phyloP scores from a whole-genome alignment of 2,888 invertebrate species.

The Metalampra italica region DNA sequence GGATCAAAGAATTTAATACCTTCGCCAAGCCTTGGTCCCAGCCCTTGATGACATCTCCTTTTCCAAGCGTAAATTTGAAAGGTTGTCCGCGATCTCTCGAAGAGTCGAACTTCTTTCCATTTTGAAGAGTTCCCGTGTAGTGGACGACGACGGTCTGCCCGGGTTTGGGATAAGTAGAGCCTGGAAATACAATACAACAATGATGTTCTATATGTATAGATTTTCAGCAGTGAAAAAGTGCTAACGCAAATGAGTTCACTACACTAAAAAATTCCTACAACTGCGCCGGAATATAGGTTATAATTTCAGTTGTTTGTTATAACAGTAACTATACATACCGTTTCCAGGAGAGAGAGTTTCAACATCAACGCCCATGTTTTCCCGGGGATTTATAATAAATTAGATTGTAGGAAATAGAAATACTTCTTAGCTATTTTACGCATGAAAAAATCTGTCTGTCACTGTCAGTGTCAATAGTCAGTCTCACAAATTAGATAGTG shows the following conservation, averaged over 20 bases:
- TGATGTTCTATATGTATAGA: too few species aligned
- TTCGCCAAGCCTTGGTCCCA: constrained; percentile 98
- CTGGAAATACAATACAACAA: constrained; percentile 61
- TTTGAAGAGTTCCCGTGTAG: constrained; percentile 93
- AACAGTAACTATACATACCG: constrained; percentile 37
- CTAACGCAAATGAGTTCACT: too few species aligned
- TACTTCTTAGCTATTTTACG: too few species aligned
- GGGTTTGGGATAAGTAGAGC: constrained; percentile 92
- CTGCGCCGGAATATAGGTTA: constrained; percentile 23
- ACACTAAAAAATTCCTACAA: neutral
- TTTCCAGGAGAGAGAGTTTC: constrained; percentile 65
- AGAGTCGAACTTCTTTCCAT: constrained; percentile 97
- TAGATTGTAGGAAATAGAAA: neutral
- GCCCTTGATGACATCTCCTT: constrained; percentile 98
- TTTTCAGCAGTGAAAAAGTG: too few species aligned
- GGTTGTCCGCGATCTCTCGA: constrained; percentile 96
- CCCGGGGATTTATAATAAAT: neutral
- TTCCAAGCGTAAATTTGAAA: constrained; percentile 96
- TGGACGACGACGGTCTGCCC: constrained; percentile 98
- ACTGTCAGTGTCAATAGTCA: too few species aligned
- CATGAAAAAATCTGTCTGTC: too few species aligned
- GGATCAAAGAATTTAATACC: too few species aligned
- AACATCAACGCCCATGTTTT: constrained; percentile 62
- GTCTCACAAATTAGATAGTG: too few species aligned
- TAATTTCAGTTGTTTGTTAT: neutral